Base-by-base conservation (phyloP, 2,113 vertebrate species). In the Lophius piscatorius region DNA sequence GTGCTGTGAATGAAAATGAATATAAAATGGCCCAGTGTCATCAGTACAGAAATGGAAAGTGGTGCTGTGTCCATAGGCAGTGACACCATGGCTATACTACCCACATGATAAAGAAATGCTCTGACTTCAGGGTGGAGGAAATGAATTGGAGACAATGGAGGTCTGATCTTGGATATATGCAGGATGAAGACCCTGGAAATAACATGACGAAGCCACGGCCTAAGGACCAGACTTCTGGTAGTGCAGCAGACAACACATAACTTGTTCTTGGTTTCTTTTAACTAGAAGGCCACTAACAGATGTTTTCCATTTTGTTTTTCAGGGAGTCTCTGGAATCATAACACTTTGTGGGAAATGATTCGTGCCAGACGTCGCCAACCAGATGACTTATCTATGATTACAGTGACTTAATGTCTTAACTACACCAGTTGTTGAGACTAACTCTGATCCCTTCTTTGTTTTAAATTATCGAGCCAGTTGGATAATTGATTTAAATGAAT, bases 141-240 rank as follows among this genome's bases (percentile, higher is more conserved):
- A 92, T 93, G 33, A 94, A 95, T 65, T 96, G 94, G 94, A 94
- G 81, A 64, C 90, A 89, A 0, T 96, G 94, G 94, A 93, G 92
- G 77, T 92, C 91, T 4, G 91, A 94, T 0, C 84, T 95, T 23
- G 87, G 92, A n/a, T 92, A 92, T 70, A 90, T 94, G 57, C 91
- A 90, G 0, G 92, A 95, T 72, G 76, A 80, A 52, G 93, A 94
- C 10, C 93, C 94, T 0, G 93, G 91, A 3, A 79, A 59, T 0
- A 79, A 83, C 4, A 23, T 39, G 8, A 47, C 20, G 41, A 28
- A 3, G n/a, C 16, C 29, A 2, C 6, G 33, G 8, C 4, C 34
- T 10, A 1, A 4, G 2, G 8, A 6, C 0, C 3, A 11, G 5
- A 9, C 17, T 8, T 3, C 5, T 3, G 42, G 61, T 76, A 60